phyloP scores from a whole-genome alignment of 2,888 invertebrate genomes.

The Eilema griseolum region DNA sequence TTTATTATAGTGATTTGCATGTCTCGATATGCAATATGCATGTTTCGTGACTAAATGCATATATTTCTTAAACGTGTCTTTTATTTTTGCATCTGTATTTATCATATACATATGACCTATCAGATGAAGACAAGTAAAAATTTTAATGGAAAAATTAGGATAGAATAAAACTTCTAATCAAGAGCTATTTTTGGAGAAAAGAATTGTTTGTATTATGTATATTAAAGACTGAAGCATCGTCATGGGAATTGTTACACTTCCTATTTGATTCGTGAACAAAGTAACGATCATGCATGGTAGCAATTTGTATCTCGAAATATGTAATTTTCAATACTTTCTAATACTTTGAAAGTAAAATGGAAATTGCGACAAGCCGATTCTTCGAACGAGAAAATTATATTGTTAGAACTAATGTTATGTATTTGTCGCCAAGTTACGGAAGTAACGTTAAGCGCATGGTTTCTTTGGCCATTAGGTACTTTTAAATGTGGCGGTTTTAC shows the following conservation, averaged over 20 bases:
- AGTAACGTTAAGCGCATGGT: slow-evolving; percentile 21
- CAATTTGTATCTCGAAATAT: slow-evolving; percentile 45
- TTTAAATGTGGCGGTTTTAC: slow-evolving; percentile 3
- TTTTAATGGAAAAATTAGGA: neutral
- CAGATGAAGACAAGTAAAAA: neutral
- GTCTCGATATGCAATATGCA: neutral
- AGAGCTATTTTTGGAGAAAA: too few species aligned
- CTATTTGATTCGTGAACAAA: slow-evolving; percentile 3
- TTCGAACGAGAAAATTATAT: slow-evolving; percentile 44
- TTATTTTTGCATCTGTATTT: neutral
- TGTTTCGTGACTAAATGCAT: slow-evolving; percentile 3
- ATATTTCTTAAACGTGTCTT: neutral
- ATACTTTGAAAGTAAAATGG: slow-evolving; percentile 54
- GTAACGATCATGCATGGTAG: slow-evolving; percentile 34
- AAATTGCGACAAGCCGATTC: slow-evolving; percentile 39
- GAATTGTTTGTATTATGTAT: neutral
- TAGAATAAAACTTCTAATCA: too few species aligned
- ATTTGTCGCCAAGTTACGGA: slow-evolving; percentile 23
- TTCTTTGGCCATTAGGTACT: slow-evolving; percentile 20
- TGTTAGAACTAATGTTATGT: slow-evolving; percentile 28
- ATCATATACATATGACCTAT: neutral
- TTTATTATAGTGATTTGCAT: slow-evolving; percentile 17
- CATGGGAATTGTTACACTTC: neutral
- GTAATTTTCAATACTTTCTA: slow-evolving; percentile 61
- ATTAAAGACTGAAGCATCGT: neutral